These are phyloP conservation scores for Nasua narica DNA, from an alignment of 2,797 vertebrate species.

Conservation along the genomic window DNA sequence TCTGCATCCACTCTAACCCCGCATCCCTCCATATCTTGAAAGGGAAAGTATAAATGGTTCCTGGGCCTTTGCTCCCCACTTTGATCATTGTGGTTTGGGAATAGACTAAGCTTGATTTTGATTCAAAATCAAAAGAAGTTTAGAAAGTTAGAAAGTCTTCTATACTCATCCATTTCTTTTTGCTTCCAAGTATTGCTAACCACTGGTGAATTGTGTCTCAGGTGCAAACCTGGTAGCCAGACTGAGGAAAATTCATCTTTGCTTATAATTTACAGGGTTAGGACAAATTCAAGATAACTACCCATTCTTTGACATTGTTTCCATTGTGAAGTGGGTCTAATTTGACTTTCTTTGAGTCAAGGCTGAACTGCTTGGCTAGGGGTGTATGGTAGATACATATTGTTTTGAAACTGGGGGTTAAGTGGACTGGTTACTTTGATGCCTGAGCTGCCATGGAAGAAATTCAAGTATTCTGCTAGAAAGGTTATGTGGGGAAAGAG, in stretches of 20 bases:
- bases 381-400: fast-evolving
- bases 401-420: neutral
- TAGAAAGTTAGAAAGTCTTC: neutral
- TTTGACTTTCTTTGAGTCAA: neutral
- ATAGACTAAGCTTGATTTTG: neutral
- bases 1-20: neutral
- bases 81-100: too few species aligned
- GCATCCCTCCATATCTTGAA: neutral
- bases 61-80: neutral
- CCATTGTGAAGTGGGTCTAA: fast-evolving
- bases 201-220: fast-evolving
- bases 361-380: neutral
- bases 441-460: neutral
- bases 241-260: neutral
- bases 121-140: fast-evolving
- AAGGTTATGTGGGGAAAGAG: too few species aligned
- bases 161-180: neutral
- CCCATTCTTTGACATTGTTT: neutral
- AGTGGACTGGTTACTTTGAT: neutral
- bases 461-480: neutral
- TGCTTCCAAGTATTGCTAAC: neutral
- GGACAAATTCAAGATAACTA: neutral
- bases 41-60: neutral
- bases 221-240: neutral
- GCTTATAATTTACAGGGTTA: neutral